These are phyloP conservation scores for Harpagifer antarcticus DNA, from an alignment of 2,797 vertebrate genomes.

Conservation along the genomic window DNA sequence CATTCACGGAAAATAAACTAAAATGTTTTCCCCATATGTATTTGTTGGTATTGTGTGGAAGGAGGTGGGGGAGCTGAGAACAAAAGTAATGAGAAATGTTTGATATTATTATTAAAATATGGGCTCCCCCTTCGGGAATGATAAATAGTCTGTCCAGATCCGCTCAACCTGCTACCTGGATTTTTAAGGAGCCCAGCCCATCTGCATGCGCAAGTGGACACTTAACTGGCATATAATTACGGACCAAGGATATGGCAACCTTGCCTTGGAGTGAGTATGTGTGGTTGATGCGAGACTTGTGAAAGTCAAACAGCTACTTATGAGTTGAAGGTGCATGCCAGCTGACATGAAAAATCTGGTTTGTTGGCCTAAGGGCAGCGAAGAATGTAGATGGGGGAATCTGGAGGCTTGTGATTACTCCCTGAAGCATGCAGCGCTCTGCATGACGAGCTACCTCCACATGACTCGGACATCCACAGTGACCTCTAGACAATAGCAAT, in stretches of 20 bases:
- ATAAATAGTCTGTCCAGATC: slow-evolving; percentile 67
- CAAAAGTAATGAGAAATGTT: slow-evolving; percentile 67
- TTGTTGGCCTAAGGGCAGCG: slow-evolving; percentile 84
- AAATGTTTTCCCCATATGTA: slow-evolving; percentile 29
- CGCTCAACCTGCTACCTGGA: slow-evolving; percentile 74
- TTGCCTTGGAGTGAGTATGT: slow-evolving; percentile 82
- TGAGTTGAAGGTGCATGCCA: slow-evolving; percentile 86
- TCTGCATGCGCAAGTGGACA: slow-evolving; percentile 86
- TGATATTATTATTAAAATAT: slow-evolving; percentile 62
- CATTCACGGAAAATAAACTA: not conserved
- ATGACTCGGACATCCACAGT: slow-evolving; percentile 77
- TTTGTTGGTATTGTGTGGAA: not conserved
- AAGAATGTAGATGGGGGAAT: slow-evolving; percentile 82
- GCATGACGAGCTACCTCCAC: slow-evolving; percentile 77
- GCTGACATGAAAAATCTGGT: slow-evolving; percentile 89
- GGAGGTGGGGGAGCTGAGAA: slow-evolving; percentile 21
- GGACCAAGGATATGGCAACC: slow-evolving; percentile 86
- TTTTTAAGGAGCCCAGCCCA: slow-evolving; percentile 76
- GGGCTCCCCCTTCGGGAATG: slow-evolving; percentile 61
- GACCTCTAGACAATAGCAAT: slow-evolving; percentile 84
- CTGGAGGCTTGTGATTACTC: slow-evolving; percentile 81
- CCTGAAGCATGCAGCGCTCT: slow-evolving; percentile 79
- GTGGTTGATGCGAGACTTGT: slow-evolving; percentile 85
- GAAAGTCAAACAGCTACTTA: slow-evolving; percentile 91
- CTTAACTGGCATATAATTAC: slow-evolving; percentile 87